A percentile compares a stretch with the other conserved stretches of the same genome.
phyloP scores from a whole-genome alignment of 1,140 invertebrate species.

The Leptinotarsa texana region DNA sequence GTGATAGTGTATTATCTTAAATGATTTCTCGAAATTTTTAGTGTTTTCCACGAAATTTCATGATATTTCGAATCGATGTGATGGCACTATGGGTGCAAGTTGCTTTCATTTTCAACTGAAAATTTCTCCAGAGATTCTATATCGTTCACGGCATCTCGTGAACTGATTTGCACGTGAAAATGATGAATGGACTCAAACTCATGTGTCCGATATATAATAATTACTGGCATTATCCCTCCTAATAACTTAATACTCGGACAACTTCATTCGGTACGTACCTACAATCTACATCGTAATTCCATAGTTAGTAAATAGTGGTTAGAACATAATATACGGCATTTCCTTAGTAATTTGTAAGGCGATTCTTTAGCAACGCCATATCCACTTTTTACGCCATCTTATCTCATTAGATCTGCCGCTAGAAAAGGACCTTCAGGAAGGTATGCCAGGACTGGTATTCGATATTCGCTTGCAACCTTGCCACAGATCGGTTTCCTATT shows the following conservation, averaged over 20 bases:
- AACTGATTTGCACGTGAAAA: neutral
- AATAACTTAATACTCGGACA: neutral
- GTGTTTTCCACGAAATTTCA: no score
- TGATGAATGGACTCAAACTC: neutral
- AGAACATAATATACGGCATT: constrained; percentile 3
- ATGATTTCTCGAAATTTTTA: no score
- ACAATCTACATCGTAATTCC: neutral
- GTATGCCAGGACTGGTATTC: neutral
- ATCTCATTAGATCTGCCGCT: constrained; percentile 1
- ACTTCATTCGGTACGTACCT: neutral
- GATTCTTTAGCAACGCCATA: neutral
- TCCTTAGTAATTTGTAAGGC: neutral
- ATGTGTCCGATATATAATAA: neutral
- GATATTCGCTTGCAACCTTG: neutral
- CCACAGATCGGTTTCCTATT: constrained; percentile 1
- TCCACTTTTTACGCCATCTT: neutral
- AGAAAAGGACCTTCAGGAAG: neutral
- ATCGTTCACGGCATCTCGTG: no score
- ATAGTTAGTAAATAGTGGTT: constrained; percentile 1
- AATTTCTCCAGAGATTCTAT: no score
- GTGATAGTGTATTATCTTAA: no score
- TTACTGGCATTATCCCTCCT: neutral
- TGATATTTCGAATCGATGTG: no score
- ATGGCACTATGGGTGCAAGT: no score
- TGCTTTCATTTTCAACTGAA: no score